A percentile compares a stretch with the other conserved stretches of the same genome.
Evolutionary conservation across 2,113 vertebrate genomes (phyloP).

Genomic region (Epinephelus moara): DNA sequence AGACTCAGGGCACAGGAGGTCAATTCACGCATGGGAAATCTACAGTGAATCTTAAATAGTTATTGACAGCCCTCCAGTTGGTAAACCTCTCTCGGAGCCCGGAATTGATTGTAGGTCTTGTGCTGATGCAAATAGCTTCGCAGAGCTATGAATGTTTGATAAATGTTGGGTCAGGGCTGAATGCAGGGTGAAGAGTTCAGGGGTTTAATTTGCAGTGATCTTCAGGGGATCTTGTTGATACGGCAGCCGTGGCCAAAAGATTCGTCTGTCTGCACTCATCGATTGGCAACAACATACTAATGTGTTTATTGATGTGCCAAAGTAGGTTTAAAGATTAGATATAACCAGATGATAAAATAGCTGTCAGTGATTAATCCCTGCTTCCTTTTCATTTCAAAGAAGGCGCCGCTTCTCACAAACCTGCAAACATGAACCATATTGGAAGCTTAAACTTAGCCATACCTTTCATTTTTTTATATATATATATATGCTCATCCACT

Average conservation of each 20-base stretch:
- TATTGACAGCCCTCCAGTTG: slow-evolving; percentile 70
- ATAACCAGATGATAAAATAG: slow-evolving; percentile 52
- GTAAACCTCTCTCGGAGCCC: slow-evolving; percentile 55
- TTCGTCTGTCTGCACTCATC: slow-evolving; percentile 51
- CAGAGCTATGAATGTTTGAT: slow-evolving; percentile 70
- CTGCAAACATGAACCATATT: not conserved
- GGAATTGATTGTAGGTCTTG: slow-evolving; percentile 66
- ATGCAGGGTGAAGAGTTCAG: slow-evolving; percentile 73
- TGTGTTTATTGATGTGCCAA: slow-evolving; percentile 68
- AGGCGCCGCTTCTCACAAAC: not conserved
- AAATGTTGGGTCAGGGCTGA: slow-evolving; percentile 53
- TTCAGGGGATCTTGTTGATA: slow-evolving; percentile 38
- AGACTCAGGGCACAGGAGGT: slow-evolving; percentile 10
- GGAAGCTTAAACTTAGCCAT: not conserved
- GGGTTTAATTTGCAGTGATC: slow-evolving; percentile 59
- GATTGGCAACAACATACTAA: slow-evolving; percentile 63
- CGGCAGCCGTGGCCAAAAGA: slow-evolving; percentile 26
- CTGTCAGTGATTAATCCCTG: slow-evolving; percentile 14
- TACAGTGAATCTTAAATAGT: slow-evolving; percentile 64
- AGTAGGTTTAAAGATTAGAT: slow-evolving; percentile 41
- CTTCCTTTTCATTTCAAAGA: slow-evolving; percentile 18
- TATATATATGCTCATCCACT: not conserved
- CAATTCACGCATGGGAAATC: slow-evolving; percentile 55
- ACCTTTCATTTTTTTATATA: not conserved
- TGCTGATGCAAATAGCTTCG: slow-evolving; percentile 63